A percentile compares a stretch with the other conserved stretches of the same genome.
phyloP scores from a whole-genome alignment of 2,888 invertebrate species.

The Agonopterix alstromeriana region DNA sequence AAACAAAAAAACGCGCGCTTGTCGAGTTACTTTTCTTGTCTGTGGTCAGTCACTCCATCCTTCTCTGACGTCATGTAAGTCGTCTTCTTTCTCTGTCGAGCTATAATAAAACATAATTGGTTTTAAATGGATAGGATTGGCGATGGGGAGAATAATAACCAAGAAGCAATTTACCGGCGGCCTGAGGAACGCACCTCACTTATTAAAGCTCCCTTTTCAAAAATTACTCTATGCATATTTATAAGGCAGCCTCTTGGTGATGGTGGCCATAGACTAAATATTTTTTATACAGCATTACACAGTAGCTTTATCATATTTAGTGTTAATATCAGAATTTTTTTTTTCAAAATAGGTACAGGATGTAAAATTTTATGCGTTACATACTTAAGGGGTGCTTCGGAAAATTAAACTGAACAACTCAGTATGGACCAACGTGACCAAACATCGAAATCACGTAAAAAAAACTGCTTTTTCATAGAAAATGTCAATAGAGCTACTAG shows the following conservation, averaged over 20 bases:
- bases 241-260: conserved; percentile 28
- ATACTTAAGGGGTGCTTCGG: no score
- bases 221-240: conserved; percentile 63
- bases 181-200: conserved; percentile 18
- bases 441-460: no score
- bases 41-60: conserved; percentile 34
- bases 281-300: no score
- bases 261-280: conserved; percentile 24
- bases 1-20: conserved; percentile 19
- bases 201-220: conserved; percentile 34
- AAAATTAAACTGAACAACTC: no score
- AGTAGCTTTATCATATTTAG: no score
- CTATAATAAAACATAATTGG: conserved; percentile 72
- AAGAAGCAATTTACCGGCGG: conserved; percentile 52
- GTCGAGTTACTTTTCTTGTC: conserved; percentile 22
- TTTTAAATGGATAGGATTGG: conserved; percentile 74
- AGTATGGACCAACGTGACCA: no score
- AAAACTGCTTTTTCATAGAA: no score
- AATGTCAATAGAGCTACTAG: no score
- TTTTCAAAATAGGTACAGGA: no score
- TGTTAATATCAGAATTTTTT: no score
- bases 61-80: conserved; percentile 26
- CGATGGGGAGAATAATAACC: conserved; percentile 50
- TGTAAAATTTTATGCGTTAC: no score
- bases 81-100: conserved; percentile 36